Evolutionary conservation across 2,113 vertebrate species (phyloP).

Genomic region (Megaceryle torquata): DNA sequence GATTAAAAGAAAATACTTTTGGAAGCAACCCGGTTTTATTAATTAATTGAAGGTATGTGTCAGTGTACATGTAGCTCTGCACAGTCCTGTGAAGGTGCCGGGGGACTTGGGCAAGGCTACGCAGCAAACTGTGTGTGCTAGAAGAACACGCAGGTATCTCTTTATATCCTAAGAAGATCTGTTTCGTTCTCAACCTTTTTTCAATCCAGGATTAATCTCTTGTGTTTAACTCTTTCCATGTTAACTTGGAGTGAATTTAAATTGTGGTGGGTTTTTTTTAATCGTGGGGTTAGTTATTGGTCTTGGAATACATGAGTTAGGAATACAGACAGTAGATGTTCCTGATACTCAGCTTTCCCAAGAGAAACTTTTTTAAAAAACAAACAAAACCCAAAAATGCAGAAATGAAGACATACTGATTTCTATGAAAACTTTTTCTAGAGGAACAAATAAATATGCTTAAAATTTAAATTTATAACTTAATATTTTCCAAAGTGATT

Average conservation of each 20-base stretch:
- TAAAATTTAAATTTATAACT: neutral
- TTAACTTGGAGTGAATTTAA: neutral
- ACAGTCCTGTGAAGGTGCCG: neutral
- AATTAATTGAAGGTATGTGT: neutral
- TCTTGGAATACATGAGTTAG: neutral
- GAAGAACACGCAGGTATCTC: neutral
- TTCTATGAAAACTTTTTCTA: neutral
- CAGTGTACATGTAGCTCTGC: neutral
- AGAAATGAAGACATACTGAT: neutral
- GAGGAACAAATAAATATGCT: neutral
- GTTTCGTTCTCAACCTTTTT: neutral
- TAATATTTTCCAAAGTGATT: neutral
- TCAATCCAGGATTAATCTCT: neutral
- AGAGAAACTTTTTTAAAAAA: neutral
- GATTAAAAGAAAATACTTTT: neutral
- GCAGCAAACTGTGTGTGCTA: neutral
- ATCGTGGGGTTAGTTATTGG: neutral
- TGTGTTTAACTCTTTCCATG: neutral
- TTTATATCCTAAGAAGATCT: neutral
- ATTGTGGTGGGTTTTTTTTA: neutral
- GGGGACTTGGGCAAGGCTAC: neutral
- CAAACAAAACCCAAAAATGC: neutral
- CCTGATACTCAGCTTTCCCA: neutral
- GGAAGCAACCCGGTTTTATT: neutral
- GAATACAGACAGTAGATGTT: neutral